Evolutionary conservation across 2,888 invertebrate species (phyloP).

Genomic region (Coenonympha arcania): DNA sequence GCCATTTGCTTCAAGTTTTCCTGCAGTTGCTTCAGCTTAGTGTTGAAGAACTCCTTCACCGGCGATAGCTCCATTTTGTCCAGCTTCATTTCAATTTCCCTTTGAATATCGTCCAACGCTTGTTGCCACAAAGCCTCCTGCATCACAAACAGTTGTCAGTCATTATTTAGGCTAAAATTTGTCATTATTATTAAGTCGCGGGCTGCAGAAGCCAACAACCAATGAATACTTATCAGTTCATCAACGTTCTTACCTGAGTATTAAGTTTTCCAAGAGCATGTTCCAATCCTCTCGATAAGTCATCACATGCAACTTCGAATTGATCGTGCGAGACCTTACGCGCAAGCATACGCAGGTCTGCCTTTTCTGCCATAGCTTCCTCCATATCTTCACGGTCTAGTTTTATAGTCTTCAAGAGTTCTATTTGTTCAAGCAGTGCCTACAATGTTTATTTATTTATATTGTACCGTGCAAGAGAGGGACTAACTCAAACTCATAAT

Average conservation of each 20-base stretch:
- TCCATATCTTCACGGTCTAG: constrained; percentile 81
- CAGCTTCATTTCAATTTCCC: constrained; percentile 77
- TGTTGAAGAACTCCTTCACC: constrained; percentile 77
- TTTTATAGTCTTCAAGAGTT: constrained; percentile 77
- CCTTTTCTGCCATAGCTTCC: constrained; percentile 82
- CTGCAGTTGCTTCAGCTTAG: constrained; percentile 75
- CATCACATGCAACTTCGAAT: constrained; percentile 80
- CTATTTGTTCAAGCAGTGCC: constrained; percentile 78
- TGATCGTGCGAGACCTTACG: constrained; percentile 82
- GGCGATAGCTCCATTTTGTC: constrained; percentile 78
- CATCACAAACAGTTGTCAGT: neutral
- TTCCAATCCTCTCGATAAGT: constrained; percentile 77
- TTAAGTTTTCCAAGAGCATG: constrained; percentile 76
- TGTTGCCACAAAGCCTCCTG: constrained; percentile 78
- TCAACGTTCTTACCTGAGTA: constrained; percentile 60
- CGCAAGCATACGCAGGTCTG: constrained; percentile 79
- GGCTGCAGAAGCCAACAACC: too few relatives aligned
- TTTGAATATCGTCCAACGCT: constrained; percentile 78
- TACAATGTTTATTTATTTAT: constrained; percentile 34
- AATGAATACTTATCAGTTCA: too few relatives aligned
- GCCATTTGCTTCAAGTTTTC: constrained; percentile 76
- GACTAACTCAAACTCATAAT: too few relatives aligned
- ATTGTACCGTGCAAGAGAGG: neutral
- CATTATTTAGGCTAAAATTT: too few relatives aligned
- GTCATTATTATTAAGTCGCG: too few relatives aligned